Base-by-base conservation (phyloP, 2,797 vertebrate species). In the Macroramphosus scolopax region DNA sequence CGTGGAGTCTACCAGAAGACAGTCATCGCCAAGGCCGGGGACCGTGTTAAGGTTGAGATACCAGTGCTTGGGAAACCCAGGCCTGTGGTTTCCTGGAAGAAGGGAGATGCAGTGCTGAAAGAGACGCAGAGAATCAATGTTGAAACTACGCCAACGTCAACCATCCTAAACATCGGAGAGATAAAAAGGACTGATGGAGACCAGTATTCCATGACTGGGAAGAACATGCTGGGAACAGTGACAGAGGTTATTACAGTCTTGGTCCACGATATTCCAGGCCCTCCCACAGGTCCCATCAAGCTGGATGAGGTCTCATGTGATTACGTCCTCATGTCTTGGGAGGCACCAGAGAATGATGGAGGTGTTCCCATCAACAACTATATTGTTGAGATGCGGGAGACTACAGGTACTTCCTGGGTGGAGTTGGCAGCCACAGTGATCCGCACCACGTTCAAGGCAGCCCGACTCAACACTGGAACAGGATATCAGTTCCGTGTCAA, bases 301-400 rank as follows among this genome's bases (percentile, higher is more conserved):
- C 79, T 96, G 60, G 96, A 99, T 17, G 96, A 99, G 85, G 87
- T 99, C 72, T 98, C 97, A 42, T 97, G 93, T 78, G 96, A 98
- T 80, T 95, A 90, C 79, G 72, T 97, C 45, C 89, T 92, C 38
- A 91, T 98, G 72, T 97, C 97, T 6, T 99, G 97, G 97, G 94
- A 96, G 28, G 88, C 92, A 61, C 96, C 97, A 49, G 90, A 98
- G 68, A 91, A 93, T 53, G 97, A 99, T 57, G 97, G 97, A 53
- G 97, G 97, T 5, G 96, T 98, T 64, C 94, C 97, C 44, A 96
- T 99, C 67, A 98, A 91, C 81, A 99, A 95, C 64, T 99, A 99
- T 7, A 88, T 99, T 49, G 91, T 99, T 56, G 97, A 99, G 86
- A 93, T 96, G 91, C 90, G 94, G 41, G 95, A 98, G 77, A 97